Conservation (phyloP, 2,113 vertebrate genomes). For the Takifugu bimaculatus region DNA sequence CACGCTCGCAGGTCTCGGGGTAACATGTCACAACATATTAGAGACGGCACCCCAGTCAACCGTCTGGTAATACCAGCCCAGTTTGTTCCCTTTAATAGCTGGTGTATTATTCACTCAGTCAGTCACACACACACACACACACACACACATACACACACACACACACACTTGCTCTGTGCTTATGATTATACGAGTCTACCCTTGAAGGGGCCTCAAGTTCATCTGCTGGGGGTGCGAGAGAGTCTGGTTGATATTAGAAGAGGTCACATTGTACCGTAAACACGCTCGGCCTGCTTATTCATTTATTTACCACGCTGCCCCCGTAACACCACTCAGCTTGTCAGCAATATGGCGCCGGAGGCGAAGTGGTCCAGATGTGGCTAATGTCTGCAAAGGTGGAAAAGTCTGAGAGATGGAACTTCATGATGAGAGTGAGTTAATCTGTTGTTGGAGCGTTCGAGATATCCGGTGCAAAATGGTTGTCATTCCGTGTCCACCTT, state of each 20-base stretch:
- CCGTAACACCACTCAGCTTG: constrained; percentile 58
- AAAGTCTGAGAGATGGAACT: constrained; percentile 30
- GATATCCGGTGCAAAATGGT: constrained; percentile 2
- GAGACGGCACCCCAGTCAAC: constrained; percentile 61
- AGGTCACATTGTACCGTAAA: constrained; percentile 76
- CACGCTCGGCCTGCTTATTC: constrained; percentile 74
- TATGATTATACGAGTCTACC: constrained; percentile 72
- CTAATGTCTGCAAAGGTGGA: constrained; percentile 20
- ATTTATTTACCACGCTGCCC: constrained; percentile 71
- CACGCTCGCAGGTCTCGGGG: constrained; percentile 50
- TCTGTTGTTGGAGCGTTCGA: constrained; percentile 28
- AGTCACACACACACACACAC: constrained; percentile 35
- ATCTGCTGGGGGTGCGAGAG: constrained; percentile 59
- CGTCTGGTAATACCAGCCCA: constrained; percentile 57
- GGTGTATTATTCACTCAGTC: constrained; percentile 71
- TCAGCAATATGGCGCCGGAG: constrained; percentile 55
- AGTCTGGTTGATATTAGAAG: constrained; percentile 62
- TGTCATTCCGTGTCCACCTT: background rate
- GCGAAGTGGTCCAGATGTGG: constrained; percentile 42
- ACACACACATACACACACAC: constrained; percentile 22
- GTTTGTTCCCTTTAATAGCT: constrained; percentile 74
- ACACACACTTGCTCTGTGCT: constrained; percentile 20
- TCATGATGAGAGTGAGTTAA: constrained; percentile 36
- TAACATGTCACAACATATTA: constrained; percentile 72
- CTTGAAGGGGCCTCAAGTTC: constrained; percentile 75